phyloP scores from a whole-genome alignment of 2,888 invertebrate genomes.

The Pyrrhosoma nymphula region DNA sequence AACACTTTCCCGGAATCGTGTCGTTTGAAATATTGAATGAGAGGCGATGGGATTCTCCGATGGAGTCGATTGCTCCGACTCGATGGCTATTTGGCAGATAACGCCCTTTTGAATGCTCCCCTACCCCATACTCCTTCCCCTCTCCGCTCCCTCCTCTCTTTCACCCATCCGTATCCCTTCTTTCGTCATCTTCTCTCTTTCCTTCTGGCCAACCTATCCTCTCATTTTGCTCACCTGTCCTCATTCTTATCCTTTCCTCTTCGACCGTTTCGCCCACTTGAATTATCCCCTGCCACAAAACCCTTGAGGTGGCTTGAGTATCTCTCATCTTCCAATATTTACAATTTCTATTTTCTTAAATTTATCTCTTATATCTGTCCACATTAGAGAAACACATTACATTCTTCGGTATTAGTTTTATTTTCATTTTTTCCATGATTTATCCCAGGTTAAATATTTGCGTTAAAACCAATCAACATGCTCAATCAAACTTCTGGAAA shows the following conservation, averaged over 20 bases:
- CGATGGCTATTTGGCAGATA: slow-evolving; percentile 61
- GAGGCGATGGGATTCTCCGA: slow-evolving; percentile 38
- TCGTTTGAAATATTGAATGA: slow-evolving; percentile 66
- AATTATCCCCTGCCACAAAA: too few species aligned
- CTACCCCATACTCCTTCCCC: not conserved
- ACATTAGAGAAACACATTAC: too few species aligned
- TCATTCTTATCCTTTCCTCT: not conserved
- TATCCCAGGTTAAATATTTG: too few species aligned
- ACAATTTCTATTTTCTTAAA: too few species aligned
- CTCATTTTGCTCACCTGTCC: not conserved
- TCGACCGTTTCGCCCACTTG: too few species aligned
- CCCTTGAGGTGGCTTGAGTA: too few species aligned
- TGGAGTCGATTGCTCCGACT: slow-evolving; percentile 48
- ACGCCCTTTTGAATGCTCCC: slow-evolving; percentile 38
- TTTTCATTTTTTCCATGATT: too few species aligned
- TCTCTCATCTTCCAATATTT: too few species aligned
- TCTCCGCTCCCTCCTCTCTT: slow-evolving; percentile 68
- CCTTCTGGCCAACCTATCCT: not conserved
- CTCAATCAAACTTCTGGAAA: too few species aligned
- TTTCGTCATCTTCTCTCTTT: not conserved
- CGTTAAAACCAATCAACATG: too few species aligned
- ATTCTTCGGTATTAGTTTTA: too few species aligned
- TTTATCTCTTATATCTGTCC: too few species aligned
- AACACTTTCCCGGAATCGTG: slow-evolving; percentile 45
- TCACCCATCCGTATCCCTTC: not conserved